phyloP scores from a whole-genome alignment of 2,888 invertebrate species.

The Agriopis leucophaearia region DNA sequence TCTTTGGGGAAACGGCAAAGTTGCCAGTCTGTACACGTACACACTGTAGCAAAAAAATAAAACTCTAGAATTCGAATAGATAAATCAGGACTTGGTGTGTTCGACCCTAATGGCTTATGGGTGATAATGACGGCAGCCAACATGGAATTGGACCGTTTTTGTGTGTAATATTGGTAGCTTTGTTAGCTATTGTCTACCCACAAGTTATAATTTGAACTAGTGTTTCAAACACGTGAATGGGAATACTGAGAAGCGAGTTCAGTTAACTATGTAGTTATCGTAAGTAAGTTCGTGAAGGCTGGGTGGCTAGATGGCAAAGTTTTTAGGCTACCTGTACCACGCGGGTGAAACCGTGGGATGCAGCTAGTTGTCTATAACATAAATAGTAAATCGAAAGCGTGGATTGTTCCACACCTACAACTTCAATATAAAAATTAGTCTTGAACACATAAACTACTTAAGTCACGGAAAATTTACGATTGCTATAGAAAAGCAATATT shows the following conservation, averaged over 20 bases:
- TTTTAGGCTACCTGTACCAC: too few species aligned
- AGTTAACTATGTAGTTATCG: not conserved
- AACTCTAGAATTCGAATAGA: not conserved
- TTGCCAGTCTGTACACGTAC: too few species aligned
- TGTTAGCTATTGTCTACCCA: slow-evolving; percentile 58
- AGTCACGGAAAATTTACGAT: too few species aligned
- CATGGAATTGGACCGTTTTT: slow-evolving; percentile 63
- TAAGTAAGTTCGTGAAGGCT: not conserved
- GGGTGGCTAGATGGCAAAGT: not conserved
- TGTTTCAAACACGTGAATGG: slow-evolving; percentile 36
- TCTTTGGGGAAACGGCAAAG: too few species aligned
- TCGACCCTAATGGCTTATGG: slow-evolving; percentile 23
- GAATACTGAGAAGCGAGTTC: slow-evolving; percentile 27
- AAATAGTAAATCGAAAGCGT: too few species aligned
- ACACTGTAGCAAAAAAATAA: too few species aligned
- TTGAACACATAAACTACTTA: too few species aligned
- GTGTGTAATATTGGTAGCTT: slow-evolving; percentile 74
- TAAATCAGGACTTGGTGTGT: not conserved
- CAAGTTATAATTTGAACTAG: slow-evolving; percentile 47
- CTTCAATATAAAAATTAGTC: too few species aligned
- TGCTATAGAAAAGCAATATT: too few species aligned
- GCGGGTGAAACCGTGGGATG: too few species aligned
- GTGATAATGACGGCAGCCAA: slow-evolving; percentile 57
- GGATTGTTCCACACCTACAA: too few species aligned
- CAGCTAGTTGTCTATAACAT: too few species aligned